Percentiles rank a stretch among this genome's conserved stretches.
Conservation (phyloP, 64 coral and sea anemone genomes). For the Actinia tenebrosa region DNA sequence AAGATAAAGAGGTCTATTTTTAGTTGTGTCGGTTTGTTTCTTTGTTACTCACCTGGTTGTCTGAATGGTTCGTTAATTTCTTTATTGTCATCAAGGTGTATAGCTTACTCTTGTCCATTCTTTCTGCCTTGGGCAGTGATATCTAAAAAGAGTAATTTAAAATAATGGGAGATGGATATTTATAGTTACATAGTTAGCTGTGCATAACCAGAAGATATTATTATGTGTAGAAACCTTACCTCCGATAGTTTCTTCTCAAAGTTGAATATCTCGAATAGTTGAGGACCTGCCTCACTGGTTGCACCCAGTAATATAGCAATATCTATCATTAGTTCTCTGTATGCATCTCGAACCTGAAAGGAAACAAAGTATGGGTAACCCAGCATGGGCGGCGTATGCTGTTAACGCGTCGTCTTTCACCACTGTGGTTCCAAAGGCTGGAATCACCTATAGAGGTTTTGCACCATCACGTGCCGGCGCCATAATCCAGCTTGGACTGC, state of each 20-base stretch:
- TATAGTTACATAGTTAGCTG: no score
- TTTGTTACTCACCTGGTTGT: conserved; percentile 6
- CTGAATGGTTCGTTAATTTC: conserved; percentile 13
- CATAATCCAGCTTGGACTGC: no score
- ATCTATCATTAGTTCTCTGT: conserved; percentile 20
- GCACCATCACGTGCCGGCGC: no score
- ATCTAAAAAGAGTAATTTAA: background rate
- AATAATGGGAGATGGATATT: background rate
- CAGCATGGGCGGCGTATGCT: background rate
- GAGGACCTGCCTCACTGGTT: background rate
- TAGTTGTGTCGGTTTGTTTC: background rate
- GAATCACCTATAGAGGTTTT: no score
- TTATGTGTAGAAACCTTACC: background rate
- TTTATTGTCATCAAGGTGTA: conserved; percentile 43
- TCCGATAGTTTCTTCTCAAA: conserved; percentile 31
- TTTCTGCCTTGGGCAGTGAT: conserved; percentile 10
- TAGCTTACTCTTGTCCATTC: conserved; percentile 19
- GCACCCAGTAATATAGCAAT: conserved; percentile 22
- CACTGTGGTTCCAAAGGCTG: no score
- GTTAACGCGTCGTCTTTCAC: background rate
- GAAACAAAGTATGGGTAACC: background rate
- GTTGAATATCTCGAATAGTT: conserved; percentile 29
- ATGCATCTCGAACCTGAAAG: conserved; percentile 28
- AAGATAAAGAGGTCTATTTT: no score
- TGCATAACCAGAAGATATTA: background rate